Base-by-base conservation (phyloP, 2,797 vertebrate genomes). In the Peromyscus melanophrys region DNA sequence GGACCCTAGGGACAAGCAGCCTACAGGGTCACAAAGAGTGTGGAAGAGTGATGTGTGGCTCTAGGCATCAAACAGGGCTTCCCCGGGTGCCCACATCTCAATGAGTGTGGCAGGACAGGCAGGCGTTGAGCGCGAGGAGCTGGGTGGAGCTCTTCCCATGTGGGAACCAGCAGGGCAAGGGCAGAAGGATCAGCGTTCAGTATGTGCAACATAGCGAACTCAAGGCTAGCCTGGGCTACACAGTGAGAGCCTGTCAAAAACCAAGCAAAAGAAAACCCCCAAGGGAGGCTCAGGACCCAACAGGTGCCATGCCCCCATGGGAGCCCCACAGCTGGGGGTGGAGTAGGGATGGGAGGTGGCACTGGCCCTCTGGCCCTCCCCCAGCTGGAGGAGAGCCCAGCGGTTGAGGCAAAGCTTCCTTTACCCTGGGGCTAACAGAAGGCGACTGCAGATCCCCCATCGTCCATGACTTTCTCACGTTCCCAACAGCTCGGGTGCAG, bases 391-490 rank as follows among this genome's bases (percentile, higher is more conserved):
- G 78, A 83, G 43, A 6, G 65, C 63, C 52, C 92, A 57, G 73
- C 0, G 27, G 0, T 0, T 34, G 82, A 27, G 93, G 67, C 91
- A 19, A 94, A 63, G 4, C 76, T 90, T 90, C 52, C 31, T 46
- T 43, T 3, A 29, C 93, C 92, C 84, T 57, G 67, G 73, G 0
- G 37, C 80, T 89, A 94, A 75, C 85, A 92, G 57, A 96, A 76
- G 88, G 93, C 63, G 81, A 0, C 34, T 17, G 27, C 0, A 4
- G 9, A 25, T 71, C 89, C 69, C 85, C 34, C 67, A 87, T 92
- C 52, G 23, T 14, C 95, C 0, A 3, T 14, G 89, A 61, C 94
- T 55, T 71, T 88, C 92, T 1, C 80, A 0, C 0, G 0, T 3
- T 8, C 80, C 34, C 88, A 43, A 89, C 8, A 81, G 95, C 86